Evolutionary conservation across 2,113 vertebrate genomes (phyloP), one percentile per base, ranked within the genome.

Genomic region (Benitochromis conjunctus): DNA sequence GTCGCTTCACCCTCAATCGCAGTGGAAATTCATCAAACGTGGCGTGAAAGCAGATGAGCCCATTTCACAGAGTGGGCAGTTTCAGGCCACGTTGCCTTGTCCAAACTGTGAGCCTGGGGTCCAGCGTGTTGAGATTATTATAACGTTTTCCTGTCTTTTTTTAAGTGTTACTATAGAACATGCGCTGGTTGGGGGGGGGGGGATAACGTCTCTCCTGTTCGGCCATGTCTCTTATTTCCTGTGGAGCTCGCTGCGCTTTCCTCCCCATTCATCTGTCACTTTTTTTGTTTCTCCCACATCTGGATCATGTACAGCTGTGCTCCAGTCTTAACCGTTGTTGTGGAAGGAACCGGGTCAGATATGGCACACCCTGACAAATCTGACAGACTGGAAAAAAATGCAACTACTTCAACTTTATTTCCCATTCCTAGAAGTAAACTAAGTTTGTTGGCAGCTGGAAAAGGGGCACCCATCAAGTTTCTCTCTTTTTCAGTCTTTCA

Each of bases 221-320:
- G 12, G 19, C 89, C 62, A 43, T 14, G 62, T 9, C 58, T 87
- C 71, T 6, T 21, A 88, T 84, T 92, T 74, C 90, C 93, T 92
- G 94, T 94, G 94, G 92, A 92, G 77, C 93, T 94, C 88, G 81
- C 80, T 77, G 79, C 87, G 90, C 87, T 91, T 90, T 91, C 80
- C 88, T 91, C 77, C 89, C 29, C 3, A 81, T 62, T 71, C 56
- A 77, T 71, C 34, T 60, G 51, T 91, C 60, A 71, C 71, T 84
- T 56, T 91, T 14, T 38, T 54, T 60, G 58, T 90, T 92, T 89
- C 60, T 89, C 84, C 83, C 62, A 86, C 90, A 86, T 86, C 31
- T 18, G 48, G 88, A 80, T 83, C 79, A 64, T 92, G 55, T 86
- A 51, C 56, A 83, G 91, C 92, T 82, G 74, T 56, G 85, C 71